phyloP scores from a whole-genome alignment of 2,888 invertebrate genomes.

The Calliopum simillimum region DNA sequence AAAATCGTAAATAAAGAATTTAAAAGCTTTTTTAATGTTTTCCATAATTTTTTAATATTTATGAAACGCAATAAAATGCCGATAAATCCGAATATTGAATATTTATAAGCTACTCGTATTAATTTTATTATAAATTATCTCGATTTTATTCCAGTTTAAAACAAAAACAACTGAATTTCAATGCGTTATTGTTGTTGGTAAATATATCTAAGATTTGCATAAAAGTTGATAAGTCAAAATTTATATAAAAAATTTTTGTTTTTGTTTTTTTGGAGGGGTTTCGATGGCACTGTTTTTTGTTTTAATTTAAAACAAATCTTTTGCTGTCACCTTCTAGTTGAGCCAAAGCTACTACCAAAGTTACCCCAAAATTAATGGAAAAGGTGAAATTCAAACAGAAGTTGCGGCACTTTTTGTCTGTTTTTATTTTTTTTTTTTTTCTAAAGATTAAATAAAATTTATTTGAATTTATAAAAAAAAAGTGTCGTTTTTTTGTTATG shows the following conservation, averaged over 20 bases:
- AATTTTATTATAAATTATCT: conserved; percentile 30
- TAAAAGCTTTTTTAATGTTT: conserved; percentile 8
- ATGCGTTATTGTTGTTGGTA: not conserved
- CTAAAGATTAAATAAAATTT: too few species aligned
- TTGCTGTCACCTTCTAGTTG: not conserved
- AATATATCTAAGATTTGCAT: conserved; percentile 44
- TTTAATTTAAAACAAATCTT: not conserved
- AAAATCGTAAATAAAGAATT: not conserved
- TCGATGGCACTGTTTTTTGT: conserved; percentile 4
- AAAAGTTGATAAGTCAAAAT: conserved; percentile 54
- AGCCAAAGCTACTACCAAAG: not conserved
- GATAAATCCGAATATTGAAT: conserved; percentile 47
- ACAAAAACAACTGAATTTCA: not conserved
- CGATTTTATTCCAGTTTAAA: not conserved
- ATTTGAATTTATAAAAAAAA: not conserved
- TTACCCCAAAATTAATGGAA: not conserved
- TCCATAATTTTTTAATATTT: conserved; percentile 35
- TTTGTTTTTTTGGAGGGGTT: conserved; percentile 3
- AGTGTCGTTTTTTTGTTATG: not conserved
- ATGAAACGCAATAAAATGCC: conserved; percentile 52
- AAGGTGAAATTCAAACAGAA: not conserved
- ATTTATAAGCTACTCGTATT: conserved; percentile 50
- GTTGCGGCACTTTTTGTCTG: not conserved
- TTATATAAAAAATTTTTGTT: conserved; percentile 22
- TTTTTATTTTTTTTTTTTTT: too few species aligned